Conservation (phyloP, 2,113 vertebrate species). For the Percina caprodes region DNA sequence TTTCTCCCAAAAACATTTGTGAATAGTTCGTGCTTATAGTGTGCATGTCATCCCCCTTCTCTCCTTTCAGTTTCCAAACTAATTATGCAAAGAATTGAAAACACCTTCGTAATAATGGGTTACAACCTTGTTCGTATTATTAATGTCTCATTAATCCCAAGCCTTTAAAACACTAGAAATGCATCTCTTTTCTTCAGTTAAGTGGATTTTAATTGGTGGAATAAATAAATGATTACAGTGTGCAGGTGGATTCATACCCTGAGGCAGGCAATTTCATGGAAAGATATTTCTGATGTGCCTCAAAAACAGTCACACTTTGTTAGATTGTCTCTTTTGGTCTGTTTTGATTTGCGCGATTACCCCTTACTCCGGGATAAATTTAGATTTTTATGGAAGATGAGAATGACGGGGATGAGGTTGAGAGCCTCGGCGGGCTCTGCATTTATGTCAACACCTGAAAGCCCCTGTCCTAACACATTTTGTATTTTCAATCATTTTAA, state of each 20-base stretch:
- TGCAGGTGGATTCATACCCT: constrained; percentile 47
- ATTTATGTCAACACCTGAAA: constrained; percentile 15
- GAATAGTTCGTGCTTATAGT: background rate
- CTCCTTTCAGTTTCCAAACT: constrained; percentile 18
- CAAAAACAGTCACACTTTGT: constrained; percentile 26
- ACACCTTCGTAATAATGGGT: constrained; percentile 43
- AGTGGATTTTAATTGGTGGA: constrained; percentile 65
- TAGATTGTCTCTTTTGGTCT: constrained; percentile 14
- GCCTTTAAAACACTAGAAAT: constrained; percentile 51
- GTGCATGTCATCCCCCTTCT: background rate
- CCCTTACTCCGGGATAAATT: background rate
- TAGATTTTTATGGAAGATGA: background rate
- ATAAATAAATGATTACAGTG: constrained; percentile 54
- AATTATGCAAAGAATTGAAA: constrained; percentile 49
- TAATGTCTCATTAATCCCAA: constrained; percentile 61
- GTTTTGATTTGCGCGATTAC: constrained; percentile 45
- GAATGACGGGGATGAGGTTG: background rate
- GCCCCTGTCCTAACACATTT: background rate
- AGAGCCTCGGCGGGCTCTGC: background rate
- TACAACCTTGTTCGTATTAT: constrained; percentile 67
- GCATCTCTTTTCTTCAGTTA: constrained; percentile 49
- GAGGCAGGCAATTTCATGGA: constrained; percentile 53
- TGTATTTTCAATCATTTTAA: constrained; percentile 10
- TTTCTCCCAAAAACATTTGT: background rate
- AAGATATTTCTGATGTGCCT: constrained; percentile 45